Evolutionary conservation across 2,888 invertebrate genomes (phyloP), one percentile per base, ranked within the genome.

Genomic region (Ochropacha duplaris): DNA sequence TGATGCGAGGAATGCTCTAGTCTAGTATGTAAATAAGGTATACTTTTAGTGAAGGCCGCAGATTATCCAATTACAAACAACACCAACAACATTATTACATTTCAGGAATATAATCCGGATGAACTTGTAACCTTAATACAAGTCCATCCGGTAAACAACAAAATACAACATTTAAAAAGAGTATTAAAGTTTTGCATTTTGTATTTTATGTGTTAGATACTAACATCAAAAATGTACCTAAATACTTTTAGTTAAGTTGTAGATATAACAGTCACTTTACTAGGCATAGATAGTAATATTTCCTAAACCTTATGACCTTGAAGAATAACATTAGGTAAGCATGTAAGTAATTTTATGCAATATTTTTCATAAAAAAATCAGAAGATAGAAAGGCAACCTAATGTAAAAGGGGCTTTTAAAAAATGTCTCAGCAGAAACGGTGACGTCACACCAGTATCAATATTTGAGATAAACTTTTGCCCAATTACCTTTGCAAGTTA

Each of bases 401-500:
- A 19, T 14, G 44, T 44, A 44, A 44, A 44, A 14, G 44, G 44
- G 44, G 19, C 9, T 6, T 68, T 74, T 76, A 72, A 71, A 72
- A 61, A 60, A 72, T 73, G 63, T 71, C 63, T 57, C 60, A 39
- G 61, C 60, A 56, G 59, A 63, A 68, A 59, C 60, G 65, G 59
- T 65, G 72, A 69, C 78, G 79, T 79, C 79, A 78, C 76, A 67
- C 72, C 76, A 78, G 74, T 81, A 83, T 84, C 85, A 88, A 88
- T 87, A 89, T 89, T 88, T 83, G 78, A 81, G 78, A 81, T 81
- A 78, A 87, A 86, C 86, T 88, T 87, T 84, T 79, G 83, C 81
- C 83, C 86, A 87, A 89, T 90, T 89, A 87, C 87, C 88, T 88
- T 79, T 77, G 85, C 83, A 80, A 89, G 84, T 85, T 86, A 81